Evolutionary conservation across 1,140 invertebrate genomes (phyloP).

Genomic region (Leptonema lineaticorne): DNA sequence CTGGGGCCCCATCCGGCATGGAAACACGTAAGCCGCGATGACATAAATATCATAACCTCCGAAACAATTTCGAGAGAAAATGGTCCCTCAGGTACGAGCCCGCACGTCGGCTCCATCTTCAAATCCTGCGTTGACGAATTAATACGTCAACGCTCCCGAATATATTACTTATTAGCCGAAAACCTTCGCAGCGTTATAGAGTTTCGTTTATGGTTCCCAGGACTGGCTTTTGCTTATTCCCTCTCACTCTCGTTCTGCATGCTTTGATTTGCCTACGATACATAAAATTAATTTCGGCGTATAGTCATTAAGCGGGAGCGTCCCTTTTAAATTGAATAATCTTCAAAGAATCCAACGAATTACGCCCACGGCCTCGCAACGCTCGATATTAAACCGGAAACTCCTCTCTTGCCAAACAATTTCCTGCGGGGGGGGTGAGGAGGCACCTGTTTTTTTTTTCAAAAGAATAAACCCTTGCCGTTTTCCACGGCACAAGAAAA

Average conservation of each 20-base stretch:
- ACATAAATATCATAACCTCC: conserved; percentile 19
- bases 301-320: conserved; percentile 13
- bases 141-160: conserved; percentile 11
- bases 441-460: not conserved
- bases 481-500: not conserved
- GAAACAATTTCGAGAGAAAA: conserved; percentile 16
- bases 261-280: conserved; percentile 4
- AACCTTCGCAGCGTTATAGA: not conserved
- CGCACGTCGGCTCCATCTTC: conserved; percentile 5
- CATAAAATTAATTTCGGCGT: conserved; percentile 13
- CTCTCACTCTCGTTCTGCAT: not conserved
- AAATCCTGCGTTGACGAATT: conserved; percentile 10
- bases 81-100: conserved; percentile 6
- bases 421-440: not conserved
- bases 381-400: not conserved
- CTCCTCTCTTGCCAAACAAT: not conserved
- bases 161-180: not conserved
- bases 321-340: conserved; percentile 19
- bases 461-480: not conserved
- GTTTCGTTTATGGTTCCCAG: too few species aligned
- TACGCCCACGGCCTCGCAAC: conserved; percentile 7
- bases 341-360: conserved; percentile 14
- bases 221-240: too few species aligned
- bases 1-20: conserved; percentile 6
- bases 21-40: conserved; percentile 21